A percentile compares a stretch with the other conserved stretches of the same genome.
These are phyloP conservation scores for Leptopilina drosophilae DNA, from an alignment of 2,888 invertebrate species.

Conservation along the genomic window DNA sequence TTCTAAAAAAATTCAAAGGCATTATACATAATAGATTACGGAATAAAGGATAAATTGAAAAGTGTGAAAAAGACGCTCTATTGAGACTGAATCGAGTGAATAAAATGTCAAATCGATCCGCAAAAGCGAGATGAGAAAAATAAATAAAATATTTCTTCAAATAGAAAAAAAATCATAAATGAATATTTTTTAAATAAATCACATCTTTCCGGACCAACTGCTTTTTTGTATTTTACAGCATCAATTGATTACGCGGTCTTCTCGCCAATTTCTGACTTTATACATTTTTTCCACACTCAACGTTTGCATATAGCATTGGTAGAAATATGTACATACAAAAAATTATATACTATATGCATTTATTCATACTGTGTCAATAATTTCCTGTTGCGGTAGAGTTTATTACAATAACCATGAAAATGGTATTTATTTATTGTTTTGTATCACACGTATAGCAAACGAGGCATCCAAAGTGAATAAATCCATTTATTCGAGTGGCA, in stretches of 20 bases:
- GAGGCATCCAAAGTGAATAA: background rate
- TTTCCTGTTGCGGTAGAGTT: no score
- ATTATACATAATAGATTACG: background rate
- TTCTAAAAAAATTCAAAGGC: background rate
- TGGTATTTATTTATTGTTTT: background rate
- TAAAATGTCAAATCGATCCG: constrained; percentile 1
- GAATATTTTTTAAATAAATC: background rate
- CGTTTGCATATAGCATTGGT: no score
- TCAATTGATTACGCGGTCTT: background rate
- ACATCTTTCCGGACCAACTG: background rate
- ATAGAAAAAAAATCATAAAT: background rate
- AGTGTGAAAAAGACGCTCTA: background rate
- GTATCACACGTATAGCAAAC: background rate
- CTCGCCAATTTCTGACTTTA: background rate
- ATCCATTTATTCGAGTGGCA: background rate
- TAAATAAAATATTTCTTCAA: background rate
- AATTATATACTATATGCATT: no score
- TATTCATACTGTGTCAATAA: background rate
- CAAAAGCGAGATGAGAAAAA: background rate
- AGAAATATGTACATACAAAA: no score
- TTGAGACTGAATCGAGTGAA: background rate
- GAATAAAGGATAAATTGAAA: constrained; percentile 11
- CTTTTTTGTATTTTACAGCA: background rate
- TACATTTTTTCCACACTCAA: background rate
- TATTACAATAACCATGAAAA: background rate